A percentile compares a stretch with the other conserved stretches of the same genome.
Evolutionary conservation across 2,113 vertebrate genomes (phyloP).

Genomic region (Phylloscopus trochiloides): DNA sequence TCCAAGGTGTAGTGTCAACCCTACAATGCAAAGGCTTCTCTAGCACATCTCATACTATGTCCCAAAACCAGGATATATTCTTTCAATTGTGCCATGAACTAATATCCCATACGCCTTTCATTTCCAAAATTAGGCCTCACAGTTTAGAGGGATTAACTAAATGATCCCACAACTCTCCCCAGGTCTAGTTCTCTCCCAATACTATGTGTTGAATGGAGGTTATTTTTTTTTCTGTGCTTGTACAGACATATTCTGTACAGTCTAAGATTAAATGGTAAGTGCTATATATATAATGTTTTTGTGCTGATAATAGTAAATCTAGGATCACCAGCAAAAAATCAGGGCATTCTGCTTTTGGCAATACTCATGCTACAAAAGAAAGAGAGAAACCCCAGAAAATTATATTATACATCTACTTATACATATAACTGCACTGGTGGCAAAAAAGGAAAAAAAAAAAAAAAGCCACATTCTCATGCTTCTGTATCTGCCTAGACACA

Average conservation of each 20-base stretch:
- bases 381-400: neutral
- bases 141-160: neutral
- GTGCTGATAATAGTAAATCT: neutral
- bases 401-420: neutral
- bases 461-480: neutral
- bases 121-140: neutral
- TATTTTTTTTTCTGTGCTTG: neutral
- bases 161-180: neutral
- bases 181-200: neutral
- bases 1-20: neutral
- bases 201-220: neutral
- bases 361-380: neutral
- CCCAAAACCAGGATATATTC: neutral
- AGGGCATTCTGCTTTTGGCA: neutral
- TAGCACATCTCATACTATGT: no score
- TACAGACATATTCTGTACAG: neutral
- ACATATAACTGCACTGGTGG: accelerated
- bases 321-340: neutral
- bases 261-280: neutral
- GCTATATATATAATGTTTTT: neutral
- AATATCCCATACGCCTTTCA: neutral
- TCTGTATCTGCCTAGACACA: neutral
- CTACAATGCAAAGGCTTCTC: neutral
- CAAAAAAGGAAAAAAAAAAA: neutral
- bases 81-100: neutral